Evolutionary conservation across 2,113 vertebrate species (phyloP).

Genomic region (Odontophorus gujanensis): DNA sequence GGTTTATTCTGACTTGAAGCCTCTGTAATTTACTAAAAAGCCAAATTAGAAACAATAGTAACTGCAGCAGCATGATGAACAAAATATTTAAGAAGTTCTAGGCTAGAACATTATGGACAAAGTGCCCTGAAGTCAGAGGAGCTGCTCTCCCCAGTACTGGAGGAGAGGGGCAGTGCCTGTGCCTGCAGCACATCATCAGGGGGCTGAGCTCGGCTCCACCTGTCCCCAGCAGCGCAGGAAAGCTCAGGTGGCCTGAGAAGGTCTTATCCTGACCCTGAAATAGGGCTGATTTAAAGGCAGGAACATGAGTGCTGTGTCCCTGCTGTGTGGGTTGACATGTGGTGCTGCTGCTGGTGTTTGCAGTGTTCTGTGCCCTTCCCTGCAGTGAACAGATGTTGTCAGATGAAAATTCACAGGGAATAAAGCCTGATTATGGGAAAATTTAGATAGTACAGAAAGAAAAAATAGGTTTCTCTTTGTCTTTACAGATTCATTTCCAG

Average conservation of each 20-base stretch:
- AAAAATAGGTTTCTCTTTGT: background rate
- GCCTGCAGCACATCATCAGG: background rate
- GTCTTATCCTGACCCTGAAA: background rate
- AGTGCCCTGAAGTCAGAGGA: conserved; percentile 29
- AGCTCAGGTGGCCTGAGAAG: background rate
- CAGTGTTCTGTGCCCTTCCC: background rate
- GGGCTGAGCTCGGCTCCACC: background rate
- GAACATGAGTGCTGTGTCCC: accelerated
- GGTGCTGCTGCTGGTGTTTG: background rate
- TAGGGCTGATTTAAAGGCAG: background rate
- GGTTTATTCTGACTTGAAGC: background rate
- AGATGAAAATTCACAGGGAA: background rate
- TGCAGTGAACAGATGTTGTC: background rate
- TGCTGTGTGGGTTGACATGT: background rate
- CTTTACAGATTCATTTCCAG: background rate
- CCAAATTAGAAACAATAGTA: conserved; percentile 19
- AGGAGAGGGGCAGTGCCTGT: too few relatives aligned
- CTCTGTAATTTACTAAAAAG: conserved; percentile 56
- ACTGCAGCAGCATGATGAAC: conserved; percentile 1
- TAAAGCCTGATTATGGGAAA: background rate
- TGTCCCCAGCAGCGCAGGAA: background rate
- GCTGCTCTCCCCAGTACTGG: background rate
- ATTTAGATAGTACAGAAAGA: background rate
- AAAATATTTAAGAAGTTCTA: background rate
- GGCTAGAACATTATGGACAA: background rate